Evolutionary conservation across 1,140 invertebrate species (phyloP), one percentile per base, ranked within the genome.

Genomic region (Propsilocerus akamusi): DNA sequence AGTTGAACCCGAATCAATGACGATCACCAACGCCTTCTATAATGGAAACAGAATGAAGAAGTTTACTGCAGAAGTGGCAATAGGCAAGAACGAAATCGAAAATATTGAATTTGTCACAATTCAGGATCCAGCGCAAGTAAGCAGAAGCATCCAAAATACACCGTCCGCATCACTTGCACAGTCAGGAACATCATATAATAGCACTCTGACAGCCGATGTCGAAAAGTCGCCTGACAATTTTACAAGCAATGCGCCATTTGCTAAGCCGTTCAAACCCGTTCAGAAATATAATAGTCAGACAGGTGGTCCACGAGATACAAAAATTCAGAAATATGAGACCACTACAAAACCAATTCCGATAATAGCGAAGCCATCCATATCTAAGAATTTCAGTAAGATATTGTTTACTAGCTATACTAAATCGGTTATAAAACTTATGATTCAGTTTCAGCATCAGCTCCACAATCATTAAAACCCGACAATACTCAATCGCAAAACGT

Each of bases 21-120:
- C 81, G 3, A 70, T 93, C 25, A 73, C 70, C 11, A 80, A 86
- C 62, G 78, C 81, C 7, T 89, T 86, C 62, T 74, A 80, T 52
- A 86, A 93, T 70, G 86, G 86, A 5, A 73, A 87, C 20, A 83
- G 82, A 34, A 67, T 65, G 47, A 60, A 58, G 26, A 64, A 76
- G 56, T 68, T 69, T 34, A 66, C 73, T 25, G 63, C 70, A 7
- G 66, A 75, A 55, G 68, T 81, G 32, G 73, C 71, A 26, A 61
- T 83, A 20, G 68, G 67, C 10, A 14, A 20, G 17, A 20, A 41
- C 5, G 34, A 41, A 24, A 48, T 30, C 54, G 49, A 49, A 25
- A 46, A 14, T 26, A 50, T 37, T 49, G 46, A 51, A 30, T 50
- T 30, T 12, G 7, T 51, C 47, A 49, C 34, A 52, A 26, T 49